A percentile compares a stretch with the other conserved stretches of the same genome.
These are phyloP conservation scores for Nephrotoma appendiculata DNA, from an alignment of 2,888 invertebrate genomes.

Conservation along the genomic window DNA sequence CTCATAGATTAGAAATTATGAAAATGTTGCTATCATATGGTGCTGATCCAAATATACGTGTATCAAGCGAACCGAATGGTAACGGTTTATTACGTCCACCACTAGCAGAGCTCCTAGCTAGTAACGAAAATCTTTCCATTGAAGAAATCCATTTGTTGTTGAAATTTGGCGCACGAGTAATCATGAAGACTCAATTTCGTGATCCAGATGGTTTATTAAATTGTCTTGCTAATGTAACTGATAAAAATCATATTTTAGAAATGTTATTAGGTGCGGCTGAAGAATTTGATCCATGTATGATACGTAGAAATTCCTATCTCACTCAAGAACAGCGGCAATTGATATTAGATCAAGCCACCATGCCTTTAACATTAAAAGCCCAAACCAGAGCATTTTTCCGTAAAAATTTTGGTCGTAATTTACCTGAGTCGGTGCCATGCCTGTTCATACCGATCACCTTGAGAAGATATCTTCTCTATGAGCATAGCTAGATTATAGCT, in stretches of 20 bases:
- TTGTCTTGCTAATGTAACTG: constrained; percentile 50
- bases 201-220: constrained; percentile 74
- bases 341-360: constrained; percentile 48
- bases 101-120: constrained; percentile 68
- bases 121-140: constrained; percentile 50
- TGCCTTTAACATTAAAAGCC: constrained; percentile 49
- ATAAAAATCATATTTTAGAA: constrained; percentile 42
- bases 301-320: constrained; percentile 52
- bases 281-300: constrained; percentile 66
- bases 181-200: constrained; percentile 67
- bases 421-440: constrained; percentile 13
- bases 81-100: constrained; percentile 53
- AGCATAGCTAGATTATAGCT: constrained; percentile 9
- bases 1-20: constrained; percentile 48
- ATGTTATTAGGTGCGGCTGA: constrained; percentile 59
- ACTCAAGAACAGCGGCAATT: constrained; percentile 47
- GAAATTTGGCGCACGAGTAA: constrained; percentile 59
- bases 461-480: constrained; percentile 14
- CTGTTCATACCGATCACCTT: constrained; percentile 13
- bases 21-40: constrained; percentile 53
- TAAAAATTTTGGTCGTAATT: constrained; percentile 11
- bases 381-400: constrained; percentile 26
- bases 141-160: constrained; percentile 54
- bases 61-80: constrained; percentile 57
- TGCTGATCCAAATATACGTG: constrained; percentile 61